Percentiles rank a stretch among this genome's conserved stretches.
Evolutionary conservation across 1,140 invertebrate genomes (phyloP).

Genomic region (Xylocopa sonorina): DNA sequence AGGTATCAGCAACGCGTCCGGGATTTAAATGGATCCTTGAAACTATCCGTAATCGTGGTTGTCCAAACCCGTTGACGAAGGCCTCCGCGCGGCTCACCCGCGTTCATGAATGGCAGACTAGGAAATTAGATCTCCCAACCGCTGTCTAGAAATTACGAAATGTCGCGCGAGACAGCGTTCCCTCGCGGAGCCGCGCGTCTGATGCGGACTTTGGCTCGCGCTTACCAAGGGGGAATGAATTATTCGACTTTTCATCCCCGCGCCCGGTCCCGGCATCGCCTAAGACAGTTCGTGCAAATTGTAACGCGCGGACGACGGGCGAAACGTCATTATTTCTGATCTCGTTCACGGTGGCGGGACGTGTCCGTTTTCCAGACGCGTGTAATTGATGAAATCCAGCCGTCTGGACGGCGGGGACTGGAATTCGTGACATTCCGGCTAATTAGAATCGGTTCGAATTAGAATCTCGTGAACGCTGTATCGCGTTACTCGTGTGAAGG

Average conservation of each 20-base stretch:
- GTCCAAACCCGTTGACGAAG: slow-evolving; percentile 52
- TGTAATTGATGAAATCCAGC: slow-evolving; percentile 35
- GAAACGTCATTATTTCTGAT: slow-evolving; percentile 35
- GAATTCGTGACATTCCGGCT: too few relatives aligned
- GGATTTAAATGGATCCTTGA: slow-evolving; percentile 63
- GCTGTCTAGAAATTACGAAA: slow-evolving; percentile 71
- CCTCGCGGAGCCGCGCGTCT: slow-evolving; percentile 19
- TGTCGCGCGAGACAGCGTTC: slow-evolving; percentile 59
- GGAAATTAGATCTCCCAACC: slow-evolving; percentile 72
- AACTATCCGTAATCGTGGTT: slow-evolving; percentile 68
- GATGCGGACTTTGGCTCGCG: slow-evolving; percentile 13
- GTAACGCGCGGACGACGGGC: slow-evolving; percentile 20
- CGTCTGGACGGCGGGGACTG: too few relatives aligned
- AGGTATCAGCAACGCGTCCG: slow-evolving; percentile 57
- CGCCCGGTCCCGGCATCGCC: neutral
- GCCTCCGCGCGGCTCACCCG: slow-evolving; percentile 44
- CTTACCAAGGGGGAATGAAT: slow-evolving; percentile 30
- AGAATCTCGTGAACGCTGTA: too few relatives aligned
- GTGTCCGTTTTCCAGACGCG: neutral
- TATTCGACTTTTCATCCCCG: slow-evolving; percentile 43
- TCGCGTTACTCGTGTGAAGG: too few relatives aligned
- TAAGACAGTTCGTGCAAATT: slow-evolving; percentile 47
- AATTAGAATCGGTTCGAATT: too few relatives aligned
- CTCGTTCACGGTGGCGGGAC: neutral
- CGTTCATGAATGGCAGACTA: slow-evolving; percentile 67